Percentiles rank a stretch among this genome's conserved stretches.
Conservation (phyloP, 1,140 invertebrate species). For the Drosophila erecta region DNA sequence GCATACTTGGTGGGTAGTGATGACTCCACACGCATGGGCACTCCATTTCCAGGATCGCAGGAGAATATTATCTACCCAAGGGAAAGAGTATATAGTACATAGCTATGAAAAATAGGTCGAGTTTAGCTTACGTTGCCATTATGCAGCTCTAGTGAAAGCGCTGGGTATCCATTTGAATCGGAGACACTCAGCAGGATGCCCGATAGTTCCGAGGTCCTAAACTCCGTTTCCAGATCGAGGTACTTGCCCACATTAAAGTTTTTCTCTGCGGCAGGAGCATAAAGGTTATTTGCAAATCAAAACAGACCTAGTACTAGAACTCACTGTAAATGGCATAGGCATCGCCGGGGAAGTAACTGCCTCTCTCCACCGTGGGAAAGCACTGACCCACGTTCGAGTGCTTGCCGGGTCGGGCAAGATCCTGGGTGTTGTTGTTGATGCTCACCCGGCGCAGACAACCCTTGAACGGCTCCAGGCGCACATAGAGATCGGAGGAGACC, state of each 20-base stretch:
- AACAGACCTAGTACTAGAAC: slow-evolving; percentile 34
- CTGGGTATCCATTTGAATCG: slow-evolving; percentile 87
- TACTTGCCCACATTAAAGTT: slow-evolving; percentile 89
- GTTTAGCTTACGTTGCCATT: slow-evolving; percentile 88
- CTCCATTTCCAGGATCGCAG: slow-evolving; percentile 88
- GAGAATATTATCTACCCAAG: slow-evolving; percentile 88
- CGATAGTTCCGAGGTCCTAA: slow-evolving; percentile 92
- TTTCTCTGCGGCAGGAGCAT: slow-evolving; percentile 85
- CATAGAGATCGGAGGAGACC: slow-evolving; percentile 84
- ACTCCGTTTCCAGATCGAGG: slow-evolving; percentile 92
- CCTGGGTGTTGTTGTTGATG: slow-evolving; percentile 90
- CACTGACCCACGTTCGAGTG: slow-evolving; percentile 92
- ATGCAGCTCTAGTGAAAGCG: slow-evolving; percentile 90
- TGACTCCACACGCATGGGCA: slow-evolving; percentile 86
- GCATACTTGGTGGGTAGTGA: slow-evolving; percentile 87
- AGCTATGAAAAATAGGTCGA: background rate
- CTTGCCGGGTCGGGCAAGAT: slow-evolving; percentile 90
- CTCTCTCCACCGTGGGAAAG: slow-evolving; percentile 93
- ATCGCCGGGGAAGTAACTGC: slow-evolving; percentile 94
- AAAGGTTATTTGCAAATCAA: background rate
- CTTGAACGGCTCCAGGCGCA: slow-evolving; percentile 90
- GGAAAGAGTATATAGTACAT: slow-evolving; percentile 3
- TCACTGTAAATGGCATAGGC: slow-evolving; percentile 93
- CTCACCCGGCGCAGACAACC: slow-evolving; percentile 92
- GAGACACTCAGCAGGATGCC: slow-evolving; percentile 92